These are phyloP conservation scores for Ctenoplectra terminalis DNA, from an alignment of 1,140 invertebrate genomes.

Conservation along the genomic window DNA sequence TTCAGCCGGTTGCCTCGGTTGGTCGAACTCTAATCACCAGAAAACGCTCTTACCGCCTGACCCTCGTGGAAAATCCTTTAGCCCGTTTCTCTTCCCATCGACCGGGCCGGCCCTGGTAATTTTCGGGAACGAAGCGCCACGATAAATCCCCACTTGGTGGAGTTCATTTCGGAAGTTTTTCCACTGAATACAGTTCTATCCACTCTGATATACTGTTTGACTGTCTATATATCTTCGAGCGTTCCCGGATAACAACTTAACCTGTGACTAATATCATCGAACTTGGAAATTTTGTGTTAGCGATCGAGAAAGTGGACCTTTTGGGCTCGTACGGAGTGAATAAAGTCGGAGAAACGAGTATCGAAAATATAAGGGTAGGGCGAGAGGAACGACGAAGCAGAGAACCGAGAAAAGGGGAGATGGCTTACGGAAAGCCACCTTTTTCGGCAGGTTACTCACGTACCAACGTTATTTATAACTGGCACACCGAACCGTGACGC, in stretches of 20 bases:
- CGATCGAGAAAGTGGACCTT: neutral
- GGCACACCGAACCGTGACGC: slow-evolving; percentile 62
- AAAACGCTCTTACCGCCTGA: slow-evolving; percentile 55
- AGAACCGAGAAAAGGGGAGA: neutral
- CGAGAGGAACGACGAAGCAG: too few relatives aligned
- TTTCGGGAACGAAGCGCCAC: slow-evolving; percentile 30
- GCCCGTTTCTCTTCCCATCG: slow-evolving; percentile 39
- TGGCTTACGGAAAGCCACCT: slow-evolving; percentile 38
- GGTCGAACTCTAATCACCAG: slow-evolving; percentile 65
- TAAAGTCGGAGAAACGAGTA: slow-evolving; percentile 2
- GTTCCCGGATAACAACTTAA: neutral
- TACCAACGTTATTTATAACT: slow-evolving; percentile 68
- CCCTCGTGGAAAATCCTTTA: slow-evolving; percentile 43
- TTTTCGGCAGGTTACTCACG: slow-evolving; percentile 69
- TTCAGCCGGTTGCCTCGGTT: slow-evolving; percentile 52
- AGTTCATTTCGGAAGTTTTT: slow-evolving; percentile 57
- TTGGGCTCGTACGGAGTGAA: neutral
- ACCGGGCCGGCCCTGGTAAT: slow-evolving; percentile 24
- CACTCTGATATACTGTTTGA: neutral
- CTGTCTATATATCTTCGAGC: neutral
- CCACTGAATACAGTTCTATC: slow-evolving; percentile 5
- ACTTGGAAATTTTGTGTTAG: neutral
- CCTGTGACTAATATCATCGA: neutral
- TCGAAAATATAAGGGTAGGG: too few relatives aligned
- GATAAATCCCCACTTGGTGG: slow-evolving; percentile 39